A percentile compares a stretch with the other conserved stretches of the same genome.
These are phyloP conservation scores for Cossypha heuglini DNA, from an alignment of 2,797 vertebrate species.

Conservation along the genomic window DNA sequence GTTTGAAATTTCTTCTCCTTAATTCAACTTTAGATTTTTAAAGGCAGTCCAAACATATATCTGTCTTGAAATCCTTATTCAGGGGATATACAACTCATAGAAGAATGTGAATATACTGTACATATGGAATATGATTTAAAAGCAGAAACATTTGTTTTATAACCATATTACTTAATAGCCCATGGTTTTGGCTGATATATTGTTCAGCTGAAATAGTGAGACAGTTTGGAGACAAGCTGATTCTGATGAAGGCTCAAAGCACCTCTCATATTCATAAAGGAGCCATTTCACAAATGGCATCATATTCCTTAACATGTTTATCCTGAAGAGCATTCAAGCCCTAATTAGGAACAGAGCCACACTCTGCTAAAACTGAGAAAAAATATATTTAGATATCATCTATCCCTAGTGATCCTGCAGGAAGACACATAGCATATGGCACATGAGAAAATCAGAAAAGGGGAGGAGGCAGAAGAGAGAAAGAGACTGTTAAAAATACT, in stretches of 20 bases:
- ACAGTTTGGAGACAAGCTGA: neutral
- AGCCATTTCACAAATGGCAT: neutral
- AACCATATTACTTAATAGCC: neutral
- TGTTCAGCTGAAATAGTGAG: neutral
- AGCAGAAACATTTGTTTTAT: neutral
- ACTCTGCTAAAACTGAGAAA: conserved; percentile 6
- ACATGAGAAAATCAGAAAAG: neutral
- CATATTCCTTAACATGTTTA: conserved; percentile 1
- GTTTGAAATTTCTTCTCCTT: neutral
- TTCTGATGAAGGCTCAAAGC: neutral
- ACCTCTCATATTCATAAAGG: neutral
- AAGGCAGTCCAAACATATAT: neutral
- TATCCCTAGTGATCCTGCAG: neutral
- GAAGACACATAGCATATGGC: conserved; percentile 27
- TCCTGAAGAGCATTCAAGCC: neutral
- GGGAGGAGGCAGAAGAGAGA: neutral
- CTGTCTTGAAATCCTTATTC: neutral
- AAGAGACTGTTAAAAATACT: neutral
- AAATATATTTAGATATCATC: conserved; percentile 44
- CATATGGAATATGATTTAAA: neutral
- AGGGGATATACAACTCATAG: neutral
- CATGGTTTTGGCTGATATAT: neutral
- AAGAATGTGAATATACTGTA: neutral
- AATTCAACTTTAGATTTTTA: neutral
- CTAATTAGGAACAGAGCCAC: neutral